Evolutionary conservation across 2,797 vertebrate species (phyloP), one percentile per base, ranked within the genome.

Genomic region (Jordanella pulchra): DNA sequence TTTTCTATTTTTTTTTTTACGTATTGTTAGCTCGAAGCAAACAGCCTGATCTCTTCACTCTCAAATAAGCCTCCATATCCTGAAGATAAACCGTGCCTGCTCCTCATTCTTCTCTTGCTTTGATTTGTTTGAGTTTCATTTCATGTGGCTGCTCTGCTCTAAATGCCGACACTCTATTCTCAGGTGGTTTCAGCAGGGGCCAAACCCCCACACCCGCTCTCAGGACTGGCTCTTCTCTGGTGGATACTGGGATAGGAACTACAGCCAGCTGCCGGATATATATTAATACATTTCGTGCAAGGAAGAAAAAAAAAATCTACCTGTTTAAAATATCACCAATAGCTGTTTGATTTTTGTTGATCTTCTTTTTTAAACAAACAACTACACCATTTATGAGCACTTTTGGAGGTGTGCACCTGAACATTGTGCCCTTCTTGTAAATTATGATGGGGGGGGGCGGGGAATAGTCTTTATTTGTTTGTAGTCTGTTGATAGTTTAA

Each of bases 161-260:
- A 70, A 70, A 12, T 30, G n/a, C 55, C 42, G 73, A n/a, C 1
- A 7, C 25, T 73, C 48, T 84, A 6, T 71, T 67, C 55, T 53
- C 87, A 99, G 98, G 91, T 99, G 98, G 98, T 99, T 99, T 90
- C 94, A 96, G 76, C 97, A 96, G 94, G 97, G 96, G 15, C 95
- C 94, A 39, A 99, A 99, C 78, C 97, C 97, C 27, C 92, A 98
- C 83, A 97, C 90, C 58, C 95, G 91, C 77, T 93, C 94, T 0
- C 96, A 97, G 89, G 98, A 99, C 93, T 99, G 98, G 98, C 94
- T 99, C 77, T 98, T 97, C 77, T 95, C 94, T 67, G 95, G 94
- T 67, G 94, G 93, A 85, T 99, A 99, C 93, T 99, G 97, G 97
- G 95, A 98, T 92, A 94, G 97, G 89, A 96, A 95, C 72, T 98